A percentile compares a stretch with the other conserved stretches of the same genome.
Evolutionary conservation across 2,797 vertebrate species (phyloP).

Genomic region (Semotilus atromaculatus): DNA sequence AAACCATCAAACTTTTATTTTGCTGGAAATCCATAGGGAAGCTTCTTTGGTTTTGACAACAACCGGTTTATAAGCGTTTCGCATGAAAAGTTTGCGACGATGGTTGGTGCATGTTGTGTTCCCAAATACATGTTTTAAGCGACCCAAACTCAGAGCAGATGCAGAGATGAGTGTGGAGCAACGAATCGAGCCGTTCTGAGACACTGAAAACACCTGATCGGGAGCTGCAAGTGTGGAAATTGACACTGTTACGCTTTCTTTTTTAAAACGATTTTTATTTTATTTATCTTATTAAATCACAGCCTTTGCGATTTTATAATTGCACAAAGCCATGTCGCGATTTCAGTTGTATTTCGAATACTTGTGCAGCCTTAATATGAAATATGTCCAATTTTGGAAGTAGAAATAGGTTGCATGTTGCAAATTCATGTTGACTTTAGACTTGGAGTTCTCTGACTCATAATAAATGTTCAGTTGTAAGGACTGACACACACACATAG

Average conservation of each 20-base stretch:
- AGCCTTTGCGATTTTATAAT: neutral
- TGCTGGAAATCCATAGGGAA: neutral
- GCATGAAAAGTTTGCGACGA: too few relatives aligned
- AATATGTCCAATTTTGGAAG: neutral
- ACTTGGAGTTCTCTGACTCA: slow-evolving; percentile 20
- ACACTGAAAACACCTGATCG: neutral
- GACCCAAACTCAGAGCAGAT: neutral
- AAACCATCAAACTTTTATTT: neutral
- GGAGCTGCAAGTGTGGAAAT: neutral
- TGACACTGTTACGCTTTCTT: neutral
- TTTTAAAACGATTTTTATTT: neutral
- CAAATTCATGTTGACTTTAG: neutral
- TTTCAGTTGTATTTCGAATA: neutral
- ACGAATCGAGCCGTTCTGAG: neutral
- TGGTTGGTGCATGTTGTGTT: neutral
- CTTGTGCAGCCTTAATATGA: neutral
- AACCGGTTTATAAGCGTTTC: neutral
- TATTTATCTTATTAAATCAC: neutral
- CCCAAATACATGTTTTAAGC: neutral
- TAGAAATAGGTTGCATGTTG: neutral
- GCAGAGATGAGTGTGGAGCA: neutral
- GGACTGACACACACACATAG: neutral
- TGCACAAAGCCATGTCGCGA: neutral
- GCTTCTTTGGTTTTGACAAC: neutral
- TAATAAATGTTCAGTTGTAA: slow-evolving; percentile 33